Conservation (phyloP, 37 sponge, comb jelly and placozoan genomes). For the Axinella damicornis region DNA sequence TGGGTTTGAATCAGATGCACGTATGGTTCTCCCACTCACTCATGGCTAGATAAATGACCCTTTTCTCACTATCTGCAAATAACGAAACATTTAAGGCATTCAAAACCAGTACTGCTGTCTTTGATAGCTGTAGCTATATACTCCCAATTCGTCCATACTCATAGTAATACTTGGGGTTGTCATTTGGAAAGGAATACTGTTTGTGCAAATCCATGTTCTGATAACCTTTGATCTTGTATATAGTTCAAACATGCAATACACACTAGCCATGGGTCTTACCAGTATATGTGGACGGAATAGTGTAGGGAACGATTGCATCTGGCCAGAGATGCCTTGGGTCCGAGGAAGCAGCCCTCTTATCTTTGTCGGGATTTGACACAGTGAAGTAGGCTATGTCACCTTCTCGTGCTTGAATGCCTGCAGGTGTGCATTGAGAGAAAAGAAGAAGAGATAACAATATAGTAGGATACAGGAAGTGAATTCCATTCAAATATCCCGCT, state of each 20-base stretch:
- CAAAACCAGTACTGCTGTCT: too few species aligned
- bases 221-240: too few species aligned
- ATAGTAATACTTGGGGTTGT: too few species aligned
- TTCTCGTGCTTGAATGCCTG: not conserved
- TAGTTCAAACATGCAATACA: too few species aligned
- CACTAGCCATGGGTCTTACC: constrained; percentile 34
- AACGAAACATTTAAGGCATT: not conserved
- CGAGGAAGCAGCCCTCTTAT: constrained; percentile 50
- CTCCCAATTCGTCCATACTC: too few species aligned
- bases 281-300: constrained; percentile 40
- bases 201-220: too few species aligned
- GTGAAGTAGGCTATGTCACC: constrained; percentile 16
- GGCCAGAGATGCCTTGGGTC: constrained; percentile 61
- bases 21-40: constrained; percentile 78
- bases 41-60: constrained; percentile 64
- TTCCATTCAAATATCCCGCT: too few species aligned
- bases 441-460: too few species aligned
- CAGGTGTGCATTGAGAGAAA: too few species aligned
- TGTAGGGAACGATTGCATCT: constrained; percentile 54
- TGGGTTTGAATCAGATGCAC: constrained; percentile 67
- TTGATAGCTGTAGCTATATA: too few species aligned
- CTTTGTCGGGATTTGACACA: not conserved
- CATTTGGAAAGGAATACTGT: too few species aligned
- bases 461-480: too few species aligned
- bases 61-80: constrained; percentile 46